These are phyloP conservation scores for Acipenser ruthenus DNA, from an alignment of 2,797 vertebrate genomes.

Conservation along the genomic window DNA sequence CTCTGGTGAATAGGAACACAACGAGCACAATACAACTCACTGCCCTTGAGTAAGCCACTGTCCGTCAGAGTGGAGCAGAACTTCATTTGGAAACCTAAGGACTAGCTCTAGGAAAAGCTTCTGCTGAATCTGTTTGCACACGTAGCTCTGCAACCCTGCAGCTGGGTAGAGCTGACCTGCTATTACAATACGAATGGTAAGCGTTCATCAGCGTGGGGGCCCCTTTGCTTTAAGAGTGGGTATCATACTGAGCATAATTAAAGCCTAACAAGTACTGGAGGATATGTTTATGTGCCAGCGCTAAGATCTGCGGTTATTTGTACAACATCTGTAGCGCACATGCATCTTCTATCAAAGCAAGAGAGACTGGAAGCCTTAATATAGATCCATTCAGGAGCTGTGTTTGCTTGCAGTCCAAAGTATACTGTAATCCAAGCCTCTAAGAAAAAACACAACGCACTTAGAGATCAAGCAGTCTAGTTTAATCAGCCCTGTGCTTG, in stretches of 20 bases:
- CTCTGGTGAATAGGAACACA: background rate
- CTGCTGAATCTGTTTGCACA: slow-evolving; percentile 6
- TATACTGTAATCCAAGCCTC: too few relatives aligned
- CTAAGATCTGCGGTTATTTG: slow-evolving; percentile 26
- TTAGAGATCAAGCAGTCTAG: too few relatives aligned
- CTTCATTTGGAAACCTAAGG: background rate
- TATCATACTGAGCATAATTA: too few relatives aligned
- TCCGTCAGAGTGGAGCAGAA: too few relatives aligned
- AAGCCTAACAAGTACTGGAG: too few relatives aligned
- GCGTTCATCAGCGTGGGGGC: too few relatives aligned
- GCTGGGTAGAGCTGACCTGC: too few relatives aligned
- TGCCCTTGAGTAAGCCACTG: slow-evolving; percentile 16
- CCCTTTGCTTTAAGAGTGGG: too few relatives aligned
- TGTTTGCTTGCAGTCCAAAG: slow-evolving; percentile 26
- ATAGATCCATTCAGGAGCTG: slow-evolving; percentile 38
- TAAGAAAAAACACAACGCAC: too few relatives aligned
- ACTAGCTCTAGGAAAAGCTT: background rate
- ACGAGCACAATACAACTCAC: slow-evolving; percentile 9
- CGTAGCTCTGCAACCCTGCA: too few relatives aligned
- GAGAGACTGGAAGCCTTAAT: slow-evolving; percentile 46
- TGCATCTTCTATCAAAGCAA: slow-evolving; percentile 49
- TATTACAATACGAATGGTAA: too few relatives aligned
- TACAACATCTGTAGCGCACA: slow-evolving; percentile 46
- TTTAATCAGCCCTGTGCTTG: too few relatives aligned
- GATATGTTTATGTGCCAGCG: slow-evolving; percentile 9